Base-by-base conservation (phyloP, 2,888 invertebrate genomes). In the Sinodicranocentrus sp. region DNA sequence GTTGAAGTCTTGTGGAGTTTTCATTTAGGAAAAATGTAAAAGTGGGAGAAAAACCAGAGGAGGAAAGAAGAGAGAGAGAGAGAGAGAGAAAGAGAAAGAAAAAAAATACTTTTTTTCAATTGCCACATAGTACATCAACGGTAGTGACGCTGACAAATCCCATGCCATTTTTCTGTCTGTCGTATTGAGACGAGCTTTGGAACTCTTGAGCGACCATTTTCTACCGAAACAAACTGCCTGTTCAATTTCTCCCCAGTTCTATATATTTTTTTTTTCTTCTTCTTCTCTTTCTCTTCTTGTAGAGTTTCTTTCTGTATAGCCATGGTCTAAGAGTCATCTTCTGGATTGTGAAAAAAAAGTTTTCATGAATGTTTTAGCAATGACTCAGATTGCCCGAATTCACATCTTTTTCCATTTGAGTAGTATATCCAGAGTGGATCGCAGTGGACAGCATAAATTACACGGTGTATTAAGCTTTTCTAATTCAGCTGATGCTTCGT, bases 71-170 rank as follows among this genome's bases (percentile, higher is more conserved):
- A 33, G 5, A 10, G 33, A 33, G 33, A 33, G 10, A 23, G 61
- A 61, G 2, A 2, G 25, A 70, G 28, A 23, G 26, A 6, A 25
- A 33, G 28, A 33, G 48, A 44, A 17, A 17, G 43, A 25, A 65
- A 54, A 10, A 10, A 3, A 33, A 80, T 26, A 63, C 44, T 48
- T 21, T 52, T 79, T 82, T 83, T 83, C 82, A 83, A 76, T 83
- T 83, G 82, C 82, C 82, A 77, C 82, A 77, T 83, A 76, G 70
- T 76, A 83, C 82, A 83, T 83, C 86, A 88, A 86, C 87, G 85
- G 85, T 85, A 86, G 85, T 88, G 88, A 88, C 88, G 86, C 87
- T 88, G 87, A 88, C 88, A 88, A 88, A 88, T 88, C 86, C 87
- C 86, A 87, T 85, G 75, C 87, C 78, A 87, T 88, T 88, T 88